A percentile compares a stretch with the other conserved stretches of the same genome.
These are phyloP conservation scores for Tolmerus cingulatus DNA, from an alignment of 2,888 invertebrate genomes.

Conservation along the genomic window DNA sequence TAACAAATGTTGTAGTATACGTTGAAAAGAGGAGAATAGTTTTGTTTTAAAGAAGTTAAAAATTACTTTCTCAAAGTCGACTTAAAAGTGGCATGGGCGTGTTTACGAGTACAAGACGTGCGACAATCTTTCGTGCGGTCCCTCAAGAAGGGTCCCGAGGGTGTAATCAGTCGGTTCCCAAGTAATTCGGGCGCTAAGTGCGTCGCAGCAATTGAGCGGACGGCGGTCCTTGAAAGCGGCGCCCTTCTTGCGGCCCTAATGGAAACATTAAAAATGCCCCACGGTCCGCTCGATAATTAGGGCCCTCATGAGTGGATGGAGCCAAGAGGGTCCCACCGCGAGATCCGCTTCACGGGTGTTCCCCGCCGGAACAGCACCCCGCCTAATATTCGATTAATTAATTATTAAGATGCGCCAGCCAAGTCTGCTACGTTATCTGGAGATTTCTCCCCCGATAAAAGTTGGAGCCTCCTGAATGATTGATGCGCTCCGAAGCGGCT, in stretches of 20 bases:
- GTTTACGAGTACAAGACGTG: background rate
- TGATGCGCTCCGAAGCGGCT: background rate
- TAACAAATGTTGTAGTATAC: no score
- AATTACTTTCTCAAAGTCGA: background rate
- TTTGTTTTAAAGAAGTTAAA: background rate
- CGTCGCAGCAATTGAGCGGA: background rate
- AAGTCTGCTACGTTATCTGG: background rate
- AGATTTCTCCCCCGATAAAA: background rate
- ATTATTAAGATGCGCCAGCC: conserved; percentile 20
- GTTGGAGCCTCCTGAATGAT: conserved; percentile 29
- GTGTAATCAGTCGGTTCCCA: background rate
- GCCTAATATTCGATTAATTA: conserved; percentile 36
- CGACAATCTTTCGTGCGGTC: background rate
- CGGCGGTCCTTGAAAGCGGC: background rate
- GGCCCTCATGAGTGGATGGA: background rate
- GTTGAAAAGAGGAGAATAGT: background rate
- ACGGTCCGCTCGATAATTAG: background rate
- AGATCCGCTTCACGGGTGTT: background rate
- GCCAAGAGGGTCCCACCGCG: background rate
- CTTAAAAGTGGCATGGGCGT: background rate
- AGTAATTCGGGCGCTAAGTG: background rate
- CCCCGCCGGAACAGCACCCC: background rate
- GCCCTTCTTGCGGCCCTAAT: background rate
- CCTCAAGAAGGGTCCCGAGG: background rate
- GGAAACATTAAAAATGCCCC: background rate